Percentiles rank a stretch among this genome's conserved stretches.
Conservation (phyloP, 2,888 invertebrate species). For the Calameuta pallipes region DNA sequence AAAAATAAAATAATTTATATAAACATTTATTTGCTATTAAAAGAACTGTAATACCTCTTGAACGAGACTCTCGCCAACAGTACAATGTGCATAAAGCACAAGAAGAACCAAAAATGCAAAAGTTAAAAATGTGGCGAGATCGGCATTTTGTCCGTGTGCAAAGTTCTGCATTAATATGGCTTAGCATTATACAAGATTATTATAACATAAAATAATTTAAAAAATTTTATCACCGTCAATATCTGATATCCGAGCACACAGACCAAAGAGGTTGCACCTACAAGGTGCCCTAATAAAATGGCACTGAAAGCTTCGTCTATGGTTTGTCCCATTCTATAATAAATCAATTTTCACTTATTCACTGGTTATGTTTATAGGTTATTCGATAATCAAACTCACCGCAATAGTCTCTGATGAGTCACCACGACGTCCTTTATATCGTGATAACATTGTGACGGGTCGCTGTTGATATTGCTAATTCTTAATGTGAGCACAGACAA, state of each 20-base stretch:
- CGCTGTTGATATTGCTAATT: constrained; percentile 36
- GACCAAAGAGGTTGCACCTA: constrained; percentile 39
- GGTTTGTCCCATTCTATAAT: constrained; percentile 37
- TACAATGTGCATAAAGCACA: constrained; percentile 48
- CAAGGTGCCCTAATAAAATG: constrained; percentile 37
- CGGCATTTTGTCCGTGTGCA: constrained; percentile 39
- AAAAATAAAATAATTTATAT: constrained; percentile 14
- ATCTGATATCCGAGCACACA: constrained; percentile 49
- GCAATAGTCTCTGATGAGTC: constrained; percentile 40
- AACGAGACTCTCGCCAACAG: constrained; percentile 46
- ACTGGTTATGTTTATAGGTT: not conserved
- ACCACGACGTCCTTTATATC: constrained; percentile 38
- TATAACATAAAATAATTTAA: not conserved
- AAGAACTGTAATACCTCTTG: constrained; percentile 34
- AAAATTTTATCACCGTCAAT: constrained; percentile 33
- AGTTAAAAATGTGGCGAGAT: constrained; percentile 41
- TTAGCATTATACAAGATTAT: constrained; percentile 6
- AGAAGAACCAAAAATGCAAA: constrained; percentile 48
- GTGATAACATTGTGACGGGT: constrained; percentile 25
- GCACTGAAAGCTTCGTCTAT: constrained; percentile 39
- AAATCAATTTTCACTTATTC: not conserved
- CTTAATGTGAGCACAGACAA: constrained; percentile 44
- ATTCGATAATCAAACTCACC: constrained; percentile 29
- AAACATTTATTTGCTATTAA: not conserved
- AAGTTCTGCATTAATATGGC: constrained; percentile 21